Evolutionary conservation across 2,797 vertebrate genomes (phyloP).

Genomic region (Enteromius mattozi): DNA sequence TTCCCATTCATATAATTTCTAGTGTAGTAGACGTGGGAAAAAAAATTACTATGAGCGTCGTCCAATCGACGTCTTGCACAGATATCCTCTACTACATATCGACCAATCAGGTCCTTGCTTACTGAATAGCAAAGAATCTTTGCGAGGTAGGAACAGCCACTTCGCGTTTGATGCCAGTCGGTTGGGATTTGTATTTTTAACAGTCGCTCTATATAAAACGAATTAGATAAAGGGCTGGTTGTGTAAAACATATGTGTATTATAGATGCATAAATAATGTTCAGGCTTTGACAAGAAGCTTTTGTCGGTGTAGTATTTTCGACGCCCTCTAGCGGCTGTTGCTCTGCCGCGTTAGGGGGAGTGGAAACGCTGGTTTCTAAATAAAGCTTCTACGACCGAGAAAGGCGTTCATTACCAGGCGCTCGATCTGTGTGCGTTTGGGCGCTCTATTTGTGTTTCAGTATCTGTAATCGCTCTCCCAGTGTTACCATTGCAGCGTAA

Average conservation of each 20-base stretch:
- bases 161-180: neutral
- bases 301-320: neutral
- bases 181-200: too few relatives aligned
- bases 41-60: neutral
- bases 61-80: slow-evolving; percentile 4
- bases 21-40: neutral
- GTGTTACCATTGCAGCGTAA: neutral
- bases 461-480: neutral
- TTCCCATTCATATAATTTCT: slow-evolving; percentile 8
- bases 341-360: neutral
- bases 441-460: neutral
- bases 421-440: neutral
- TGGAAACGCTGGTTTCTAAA: slow-evolving; percentile 24
- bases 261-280: neutral
- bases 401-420: neutral
- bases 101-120: slow-evolving; percentile 25
- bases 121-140: slow-evolving; percentile 24
- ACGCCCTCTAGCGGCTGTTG: slow-evolving; percentile 1
- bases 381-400: neutral
- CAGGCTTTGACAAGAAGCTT: neutral
- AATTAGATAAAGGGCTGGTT: neutral
- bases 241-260: neutral
- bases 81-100: neutral
- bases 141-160: neutral
- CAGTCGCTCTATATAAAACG: neutral